Conservation (phyloP, 1,140 invertebrate species). For the Lordiphosa clarofinis region DNA sequence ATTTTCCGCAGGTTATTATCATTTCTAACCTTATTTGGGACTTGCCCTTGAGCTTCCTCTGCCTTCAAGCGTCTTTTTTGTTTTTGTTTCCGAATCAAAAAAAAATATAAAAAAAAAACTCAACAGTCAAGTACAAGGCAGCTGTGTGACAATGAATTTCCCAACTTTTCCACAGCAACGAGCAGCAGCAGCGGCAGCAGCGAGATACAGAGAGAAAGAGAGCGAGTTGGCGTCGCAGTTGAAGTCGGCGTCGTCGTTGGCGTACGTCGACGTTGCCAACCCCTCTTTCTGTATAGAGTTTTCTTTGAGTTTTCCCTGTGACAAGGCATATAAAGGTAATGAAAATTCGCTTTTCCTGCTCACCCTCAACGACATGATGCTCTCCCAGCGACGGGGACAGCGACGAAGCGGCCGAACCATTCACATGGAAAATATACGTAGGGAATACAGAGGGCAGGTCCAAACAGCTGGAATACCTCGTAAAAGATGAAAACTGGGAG, state of each 20-base stretch:
- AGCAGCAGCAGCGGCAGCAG: neutral
- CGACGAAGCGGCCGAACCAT: slow-evolving; percentile 41
- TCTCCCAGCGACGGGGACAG: no score
- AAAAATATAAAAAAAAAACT: slow-evolving; percentile 13
- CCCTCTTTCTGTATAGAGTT: slow-evolving; percentile 30
- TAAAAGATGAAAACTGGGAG: no score
- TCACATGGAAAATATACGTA: slow-evolving; percentile 60
- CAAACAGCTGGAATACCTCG: no score
- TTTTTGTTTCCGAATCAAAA: neutral
- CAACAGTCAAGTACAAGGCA: slow-evolving; percentile 18
- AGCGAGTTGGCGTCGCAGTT: slow-evolving; percentile 1
- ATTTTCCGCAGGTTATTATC: no score
- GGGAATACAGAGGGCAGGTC: no score
- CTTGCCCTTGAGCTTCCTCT: no score
- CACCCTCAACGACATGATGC: slow-evolving; percentile 4
- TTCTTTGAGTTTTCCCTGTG: slow-evolving; percentile 44
- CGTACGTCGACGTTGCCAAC: slow-evolving; percentile 9
- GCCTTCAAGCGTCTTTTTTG: slow-evolving; percentile 10
- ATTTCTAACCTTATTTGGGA: no score
- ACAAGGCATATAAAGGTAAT: slow-evolving; percentile 15
- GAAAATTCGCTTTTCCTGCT: slow-evolving; percentile 48
- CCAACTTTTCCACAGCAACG: slow-evolving; percentile 26
- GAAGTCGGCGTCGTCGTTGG: slow-evolving; percentile 3
- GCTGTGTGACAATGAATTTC: slow-evolving; percentile 29
- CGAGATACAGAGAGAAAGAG: neutral